Evolutionary conservation across 2,888 invertebrate genomes (phyloP).

Genomic region (Invenusta paracnida): DNA sequence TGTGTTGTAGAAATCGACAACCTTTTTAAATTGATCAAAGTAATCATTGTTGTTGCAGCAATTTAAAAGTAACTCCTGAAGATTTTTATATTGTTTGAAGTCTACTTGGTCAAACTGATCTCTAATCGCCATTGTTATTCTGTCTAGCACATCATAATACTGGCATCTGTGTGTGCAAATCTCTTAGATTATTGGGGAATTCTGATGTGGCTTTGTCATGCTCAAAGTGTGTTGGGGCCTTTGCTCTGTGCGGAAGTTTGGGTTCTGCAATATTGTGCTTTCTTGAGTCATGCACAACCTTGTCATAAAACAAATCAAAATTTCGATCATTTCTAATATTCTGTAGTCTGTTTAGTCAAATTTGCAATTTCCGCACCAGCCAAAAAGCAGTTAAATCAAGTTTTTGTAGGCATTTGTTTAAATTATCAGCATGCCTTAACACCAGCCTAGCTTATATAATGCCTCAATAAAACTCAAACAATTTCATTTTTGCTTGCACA

Average conservation of each 20-base stretch:
- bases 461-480: too few relatives aligned
- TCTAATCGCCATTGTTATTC: neutral
- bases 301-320: neutral
- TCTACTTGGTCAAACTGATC: neutral
- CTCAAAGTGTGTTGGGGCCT: neutral
- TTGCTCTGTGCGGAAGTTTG: neutral
- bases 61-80: neutral
- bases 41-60: conserved; percentile 20
- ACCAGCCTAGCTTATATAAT: too few relatives aligned
- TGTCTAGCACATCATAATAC: neutral
- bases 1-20: conserved; percentile 25
- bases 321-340: neutral
- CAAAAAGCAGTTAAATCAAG: neutral
- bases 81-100: conserved; percentile 13
- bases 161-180: too few relatives aligned
- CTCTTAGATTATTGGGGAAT: conserved; percentile 47
- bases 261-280: neutral
- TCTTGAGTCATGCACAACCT: neutral
- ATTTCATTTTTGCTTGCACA: too few relatives aligned
- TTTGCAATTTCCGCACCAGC: neutral
- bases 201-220: neutral
- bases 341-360: neutral
- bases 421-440: too few relatives aligned
- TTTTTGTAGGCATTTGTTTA: too few relatives aligned
- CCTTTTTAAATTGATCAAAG: conserved; percentile 15